Evolutionary conservation across 2,888 invertebrate species (phyloP).

Genomic region (Xestia sexstrigata): DNA sequence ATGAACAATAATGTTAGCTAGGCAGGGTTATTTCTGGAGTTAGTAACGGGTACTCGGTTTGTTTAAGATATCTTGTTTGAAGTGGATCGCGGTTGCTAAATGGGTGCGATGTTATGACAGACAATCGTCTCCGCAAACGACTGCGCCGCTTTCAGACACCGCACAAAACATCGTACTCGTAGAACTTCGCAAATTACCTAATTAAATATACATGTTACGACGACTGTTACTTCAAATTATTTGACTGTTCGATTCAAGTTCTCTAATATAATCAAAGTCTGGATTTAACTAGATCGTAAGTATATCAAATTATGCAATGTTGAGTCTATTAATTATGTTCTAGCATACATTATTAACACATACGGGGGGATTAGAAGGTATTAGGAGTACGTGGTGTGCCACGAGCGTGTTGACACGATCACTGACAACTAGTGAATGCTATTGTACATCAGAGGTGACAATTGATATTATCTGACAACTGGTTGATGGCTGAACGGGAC

Average conservation of each 20-base stretch:
- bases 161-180: slow-evolving; percentile 45
- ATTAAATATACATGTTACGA: slow-evolving; percentile 56
- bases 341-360: slow-evolving; percentile 57
- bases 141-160: slow-evolving; percentile 51
- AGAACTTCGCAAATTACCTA: slow-evolving; percentile 40
- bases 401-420: slow-evolving; percentile 71
- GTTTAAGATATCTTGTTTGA: slow-evolving; percentile 76
- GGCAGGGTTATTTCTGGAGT: slow-evolving; percentile 70
- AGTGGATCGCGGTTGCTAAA: slow-evolving; percentile 74
- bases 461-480: slow-evolving; percentile 80
- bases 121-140: slow-evolving; percentile 70
- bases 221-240: slow-evolving; percentile 43
- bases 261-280: slow-evolving; percentile 36
- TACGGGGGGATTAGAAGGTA: slow-evolving; percentile 71
- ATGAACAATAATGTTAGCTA: slow-evolving; percentile 39
- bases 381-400: slow-evolving; percentile 63
- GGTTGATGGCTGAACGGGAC: slow-evolving; percentile 79
- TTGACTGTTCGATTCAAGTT: slow-evolving; percentile 41
- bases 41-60: slow-evolving; percentile 63
- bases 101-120: slow-evolving; percentile 79
- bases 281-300: slow-evolving; percentile 50
- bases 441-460: slow-evolving; percentile 73
- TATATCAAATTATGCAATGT: slow-evolving; percentile 57
- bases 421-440: slow-evolving; percentile 74
- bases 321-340: slow-evolving; percentile 53